Evolutionary conservation across 2,113 vertebrate species (phyloP).

Genomic region (Climacteris rufus): DNA sequence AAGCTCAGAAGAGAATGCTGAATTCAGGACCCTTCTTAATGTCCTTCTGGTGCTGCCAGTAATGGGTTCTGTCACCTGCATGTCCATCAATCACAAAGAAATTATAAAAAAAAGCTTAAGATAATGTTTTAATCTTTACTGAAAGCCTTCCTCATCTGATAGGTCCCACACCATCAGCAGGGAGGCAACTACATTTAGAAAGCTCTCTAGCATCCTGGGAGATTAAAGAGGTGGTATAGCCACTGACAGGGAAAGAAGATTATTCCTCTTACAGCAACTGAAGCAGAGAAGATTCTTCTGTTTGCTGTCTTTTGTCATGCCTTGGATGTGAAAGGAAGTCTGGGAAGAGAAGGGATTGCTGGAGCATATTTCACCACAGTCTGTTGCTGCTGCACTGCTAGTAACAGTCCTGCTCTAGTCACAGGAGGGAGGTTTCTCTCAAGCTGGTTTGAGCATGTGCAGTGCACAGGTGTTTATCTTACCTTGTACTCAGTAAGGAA

Average conservation of each 20-base stretch:
- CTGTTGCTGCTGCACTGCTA: background rate
- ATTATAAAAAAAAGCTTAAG: background rate
- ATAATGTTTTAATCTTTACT: background rate
- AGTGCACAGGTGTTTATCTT: background rate
- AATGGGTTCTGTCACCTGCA: background rate
- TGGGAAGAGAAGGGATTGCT: background rate
- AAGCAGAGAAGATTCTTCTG: background rate
- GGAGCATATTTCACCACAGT: background rate
- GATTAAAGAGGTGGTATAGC: background rate
- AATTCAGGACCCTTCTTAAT: background rate
- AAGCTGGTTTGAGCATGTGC: background rate
- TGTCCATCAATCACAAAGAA: background rate
- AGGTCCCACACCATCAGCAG: background rate
- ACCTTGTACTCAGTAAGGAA: background rate
- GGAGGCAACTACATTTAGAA: background rate
- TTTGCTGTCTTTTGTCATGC: background rate
- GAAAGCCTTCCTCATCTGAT: background rate
- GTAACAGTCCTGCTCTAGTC: background rate
- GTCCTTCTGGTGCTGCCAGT: background rate
- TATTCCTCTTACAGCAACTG: background rate
- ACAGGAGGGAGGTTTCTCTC: background rate
- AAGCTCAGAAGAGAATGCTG: background rate
- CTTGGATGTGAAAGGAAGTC: background rate
- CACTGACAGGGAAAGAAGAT: background rate
- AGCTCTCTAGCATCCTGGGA: background rate